Base-by-base conservation (phyloP, 2,797 vertebrate species). In the Podarcis lilfordi region DNA sequence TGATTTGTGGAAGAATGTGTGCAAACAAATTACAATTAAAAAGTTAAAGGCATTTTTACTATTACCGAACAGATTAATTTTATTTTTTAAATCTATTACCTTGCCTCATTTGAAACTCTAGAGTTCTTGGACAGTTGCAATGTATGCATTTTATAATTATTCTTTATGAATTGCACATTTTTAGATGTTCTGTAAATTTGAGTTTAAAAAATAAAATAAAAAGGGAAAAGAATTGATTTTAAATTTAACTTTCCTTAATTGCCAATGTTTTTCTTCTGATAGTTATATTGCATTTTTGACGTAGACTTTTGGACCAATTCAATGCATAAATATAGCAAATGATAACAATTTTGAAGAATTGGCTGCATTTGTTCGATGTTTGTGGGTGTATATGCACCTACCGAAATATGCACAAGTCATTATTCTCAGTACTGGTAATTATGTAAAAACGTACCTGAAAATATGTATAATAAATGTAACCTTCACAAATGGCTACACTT, bases 401-500 rank as follows among this genome's bases (percentile, higher is more conserved):
- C 35, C 21, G 6, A 64, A 78, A 69, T 83, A 0, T 32, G 84
- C 86, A 93, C 84, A 78, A 13, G 40, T 45, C 8, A 0, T 25
- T 64, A 86, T 8, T 89, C 45, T 64, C n/a, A 68, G 37, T 87
- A 11, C 29, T 84, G 4, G n/a, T 32, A 55, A 40, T 85, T 2
- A 21, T 71, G 85, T 13, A 0, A 80, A 92, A 92, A 87, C 89
- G 90, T 91, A 50, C 93, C 79, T 94, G 87, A 92, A 87, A 91
- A 83, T 91, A 80, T 94, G 91, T 94, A 89, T 95, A 61, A 93
- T 25, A 61, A 88, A 88, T 23, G 81, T 90, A 85, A 97, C 95
- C 90, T 95, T 96, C 78, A 89, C 88, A 95, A 94, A 96, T 90
- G 88, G 92, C 96, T 96, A 95, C 92, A 92, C 93, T 96, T 96